Conservation (phyloP, 2,797 vertebrate genomes). For the Sardinella longiceps region DNA sequence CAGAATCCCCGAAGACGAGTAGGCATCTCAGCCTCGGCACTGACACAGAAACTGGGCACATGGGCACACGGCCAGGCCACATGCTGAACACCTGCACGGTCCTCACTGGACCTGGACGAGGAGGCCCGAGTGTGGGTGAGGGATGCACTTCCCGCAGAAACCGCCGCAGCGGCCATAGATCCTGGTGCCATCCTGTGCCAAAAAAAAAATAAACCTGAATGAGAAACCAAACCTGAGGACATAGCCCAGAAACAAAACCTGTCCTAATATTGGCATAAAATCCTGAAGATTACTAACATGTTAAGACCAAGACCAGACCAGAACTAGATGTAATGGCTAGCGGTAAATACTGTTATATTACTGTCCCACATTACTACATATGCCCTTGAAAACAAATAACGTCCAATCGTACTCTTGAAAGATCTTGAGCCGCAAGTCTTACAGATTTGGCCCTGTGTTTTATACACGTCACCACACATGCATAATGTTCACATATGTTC, state of each 20-base stretch:
- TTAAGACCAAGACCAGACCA: not conserved
- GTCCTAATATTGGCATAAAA: not conserved
- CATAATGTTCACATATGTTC: too few species aligned
- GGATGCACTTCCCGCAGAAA: conserved; percentile 96
- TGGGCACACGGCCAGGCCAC: conserved; percentile 41
- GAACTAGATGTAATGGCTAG: too few species aligned
- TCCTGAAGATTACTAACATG: not conserved
- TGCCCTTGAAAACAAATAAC: too few species aligned
- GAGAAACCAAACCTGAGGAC: conserved; percentile 50
- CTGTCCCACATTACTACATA: too few species aligned
- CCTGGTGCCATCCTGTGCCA: conserved; percentile 87
- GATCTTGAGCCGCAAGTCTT: too few species aligned
- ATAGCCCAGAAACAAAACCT: conserved; percentile 7
- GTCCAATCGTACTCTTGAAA: too few species aligned
- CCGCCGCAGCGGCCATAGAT: conserved; percentile 95
- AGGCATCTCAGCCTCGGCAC: conserved; percentile 22
- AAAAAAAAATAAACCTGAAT: conserved; percentile 24
- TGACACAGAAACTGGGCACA: not conserved
- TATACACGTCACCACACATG: too few species aligned
- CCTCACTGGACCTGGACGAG: conserved; percentile 84
- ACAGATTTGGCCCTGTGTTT: too few species aligned
- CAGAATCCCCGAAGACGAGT: conserved; percentile 49
- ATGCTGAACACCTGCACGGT: not conserved
- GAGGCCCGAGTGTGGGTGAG: conserved; percentile 83
- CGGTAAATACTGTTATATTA: too few species aligned